phyloP scores from a whole-genome alignment of 2,113 vertebrate species.

The Ceyx cyanopectus region DNA sequence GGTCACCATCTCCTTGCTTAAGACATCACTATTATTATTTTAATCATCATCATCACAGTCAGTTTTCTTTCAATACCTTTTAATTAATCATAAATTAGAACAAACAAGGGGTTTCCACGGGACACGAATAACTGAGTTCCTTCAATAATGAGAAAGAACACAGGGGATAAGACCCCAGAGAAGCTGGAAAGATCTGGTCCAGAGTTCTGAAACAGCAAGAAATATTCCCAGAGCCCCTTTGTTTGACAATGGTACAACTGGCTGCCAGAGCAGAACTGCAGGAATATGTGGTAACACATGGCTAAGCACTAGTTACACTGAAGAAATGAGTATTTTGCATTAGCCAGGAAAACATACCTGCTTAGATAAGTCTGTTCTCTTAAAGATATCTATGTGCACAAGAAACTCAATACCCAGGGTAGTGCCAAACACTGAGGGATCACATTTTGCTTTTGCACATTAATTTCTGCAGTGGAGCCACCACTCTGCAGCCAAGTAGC shows the following conservation, averaged over 20 bases:
- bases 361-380: neutral
- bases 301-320: too few species aligned
- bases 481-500: neutral
- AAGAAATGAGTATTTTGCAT: neutral
- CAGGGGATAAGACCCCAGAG: neutral
- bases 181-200: neutral
- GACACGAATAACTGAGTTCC: neutral
- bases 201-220: neutral
- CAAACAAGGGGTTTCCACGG: neutral
- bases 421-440: neutral
- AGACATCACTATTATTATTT: neutral
- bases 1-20: neutral
- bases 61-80: neutral
- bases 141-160: neutral
- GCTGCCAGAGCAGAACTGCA: neutral
- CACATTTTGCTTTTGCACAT: fast-evolving
- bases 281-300: fast-evolving
- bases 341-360: neutral
- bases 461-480: neutral
- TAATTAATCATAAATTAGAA: neutral
- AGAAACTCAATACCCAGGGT: neutral
- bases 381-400: fast-evolving
- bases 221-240: neutral
- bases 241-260: neutral
- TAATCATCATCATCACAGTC: too few species aligned